Evolutionary conservation across 1,140 invertebrate species (phyloP).

Genomic region (Oreohelix idahoensis): DNA sequence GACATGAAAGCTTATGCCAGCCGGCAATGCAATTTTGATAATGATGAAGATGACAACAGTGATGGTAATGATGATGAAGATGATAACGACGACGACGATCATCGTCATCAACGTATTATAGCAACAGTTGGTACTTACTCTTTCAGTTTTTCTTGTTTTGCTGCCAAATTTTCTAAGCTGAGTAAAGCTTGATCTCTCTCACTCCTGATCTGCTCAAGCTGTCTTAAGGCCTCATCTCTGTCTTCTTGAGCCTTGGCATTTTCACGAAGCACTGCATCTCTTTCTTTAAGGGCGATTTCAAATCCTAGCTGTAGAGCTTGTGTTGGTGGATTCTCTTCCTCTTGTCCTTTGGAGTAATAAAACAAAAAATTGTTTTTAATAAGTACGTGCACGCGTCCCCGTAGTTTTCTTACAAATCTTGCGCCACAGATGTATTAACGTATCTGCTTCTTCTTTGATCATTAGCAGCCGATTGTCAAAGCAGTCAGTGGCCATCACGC

Average conservation of each 20-base stretch:
- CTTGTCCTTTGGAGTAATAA: conserved; percentile 23
- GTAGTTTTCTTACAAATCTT: background rate
- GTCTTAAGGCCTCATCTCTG: conserved; percentile 55
- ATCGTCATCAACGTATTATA: no score
- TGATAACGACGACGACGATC: no score
- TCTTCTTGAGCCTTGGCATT: conserved; percentile 64
- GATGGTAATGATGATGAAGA: no score
- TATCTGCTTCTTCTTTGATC: no score
- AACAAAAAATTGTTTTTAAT: no score
- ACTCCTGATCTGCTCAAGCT: conserved; percentile 55
- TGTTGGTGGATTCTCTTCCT: conserved; percentile 53
- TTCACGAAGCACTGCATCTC: conserved; percentile 67
- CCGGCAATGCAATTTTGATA: no score
- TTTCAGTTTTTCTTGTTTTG: conserved; percentile 2
- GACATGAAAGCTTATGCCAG: no score
- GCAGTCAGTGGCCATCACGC: no score
- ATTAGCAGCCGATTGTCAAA: no score
- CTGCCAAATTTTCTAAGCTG: conserved; percentile 57
- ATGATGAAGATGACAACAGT: no score
- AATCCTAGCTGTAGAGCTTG: conserved; percentile 66
- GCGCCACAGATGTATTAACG: background rate
- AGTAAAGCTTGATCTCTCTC: conserved; percentile 64
- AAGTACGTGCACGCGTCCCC: background rate
- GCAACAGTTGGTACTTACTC: no score
- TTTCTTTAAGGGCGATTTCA: conserved; percentile 68